Conservation (phyloP, 2,113 vertebrate species). For the Etheostoma cragini region DNA sequence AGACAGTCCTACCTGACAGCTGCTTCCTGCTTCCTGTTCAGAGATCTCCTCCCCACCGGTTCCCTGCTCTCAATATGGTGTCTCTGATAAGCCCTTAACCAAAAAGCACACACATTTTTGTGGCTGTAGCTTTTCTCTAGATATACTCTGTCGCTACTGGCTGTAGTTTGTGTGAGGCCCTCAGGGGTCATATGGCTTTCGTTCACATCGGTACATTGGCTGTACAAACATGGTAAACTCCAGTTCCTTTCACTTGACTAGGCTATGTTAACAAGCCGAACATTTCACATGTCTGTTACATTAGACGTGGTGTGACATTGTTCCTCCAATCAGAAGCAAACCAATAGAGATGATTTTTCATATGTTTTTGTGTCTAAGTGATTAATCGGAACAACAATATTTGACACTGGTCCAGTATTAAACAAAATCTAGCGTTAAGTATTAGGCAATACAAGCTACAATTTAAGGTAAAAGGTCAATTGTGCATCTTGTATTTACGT, state of each 20-base stretch:
- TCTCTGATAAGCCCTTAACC: constrained; percentile 56
- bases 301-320: not conserved
- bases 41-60: constrained; percentile 23
- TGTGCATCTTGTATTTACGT: too few relatives aligned
- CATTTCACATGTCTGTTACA: not conserved
- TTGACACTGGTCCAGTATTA: too few relatives aligned
- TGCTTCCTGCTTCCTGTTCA: constrained; percentile 40
- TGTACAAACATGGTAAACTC: not conserved
- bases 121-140: not conserved
- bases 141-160: not conserved
- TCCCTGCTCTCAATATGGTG: constrained; percentile 54
- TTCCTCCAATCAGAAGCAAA: not conserved
- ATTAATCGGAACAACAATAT: too few relatives aligned
- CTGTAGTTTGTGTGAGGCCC: not conserved
- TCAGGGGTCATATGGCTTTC: not conserved
- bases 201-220: not conserved
- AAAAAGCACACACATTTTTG: not conserved
- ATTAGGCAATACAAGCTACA: too few relatives aligned
- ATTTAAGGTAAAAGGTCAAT: too few relatives aligned
- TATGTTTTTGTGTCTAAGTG: too few relatives aligned
- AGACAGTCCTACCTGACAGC: not conserved
- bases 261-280: not conserved
- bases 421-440: too few relatives aligned
- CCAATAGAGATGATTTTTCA: not conserved
- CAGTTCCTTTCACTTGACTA: not conserved